Percentiles rank a stretch among this genome's conserved stretches.
These are phyloP conservation scores for Sepiola atlantica DNA, from an alignment of 2,888 invertebrate species.

Conservation along the genomic window DNA sequence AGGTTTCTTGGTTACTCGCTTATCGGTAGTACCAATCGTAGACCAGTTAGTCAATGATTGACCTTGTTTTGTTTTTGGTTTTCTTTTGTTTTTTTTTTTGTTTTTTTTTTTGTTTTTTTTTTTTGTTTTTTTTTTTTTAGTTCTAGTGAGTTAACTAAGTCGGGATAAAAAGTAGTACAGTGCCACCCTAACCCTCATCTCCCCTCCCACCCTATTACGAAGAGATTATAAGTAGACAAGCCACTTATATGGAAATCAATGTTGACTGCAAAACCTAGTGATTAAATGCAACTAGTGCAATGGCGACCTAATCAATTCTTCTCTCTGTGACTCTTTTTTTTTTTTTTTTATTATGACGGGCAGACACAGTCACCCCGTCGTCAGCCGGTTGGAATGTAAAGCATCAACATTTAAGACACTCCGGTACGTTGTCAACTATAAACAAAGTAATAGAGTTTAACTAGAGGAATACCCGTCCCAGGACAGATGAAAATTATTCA, in stretches of 20 bases:
- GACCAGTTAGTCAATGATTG: background rate
- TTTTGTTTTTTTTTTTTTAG: no score
- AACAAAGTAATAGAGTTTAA: no score
- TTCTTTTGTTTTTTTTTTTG: no score
- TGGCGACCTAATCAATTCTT: background rate
- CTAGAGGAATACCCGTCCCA: no score
- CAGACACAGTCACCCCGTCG: background rate
- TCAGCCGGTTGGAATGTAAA: background rate
- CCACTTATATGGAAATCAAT: background rate
- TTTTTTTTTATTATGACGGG: background rate
- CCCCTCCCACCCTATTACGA: background rate
- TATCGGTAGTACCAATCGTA: background rate
- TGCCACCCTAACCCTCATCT: background rate
- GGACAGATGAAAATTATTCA: no score
- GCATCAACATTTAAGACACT: background rate
- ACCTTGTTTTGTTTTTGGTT: no score
- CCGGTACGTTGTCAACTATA: background rate
- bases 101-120: no score
- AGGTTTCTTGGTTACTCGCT: background rate
- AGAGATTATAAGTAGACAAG: background rate
- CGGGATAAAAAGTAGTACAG: background rate
- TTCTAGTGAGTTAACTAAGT: background rate
- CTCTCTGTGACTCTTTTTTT: background rate
- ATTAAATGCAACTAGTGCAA: background rate
- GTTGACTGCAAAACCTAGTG: background rate